Evolutionary conservation across 2,888 invertebrate species (phyloP).

Genomic region (Zaprionus obscuricornis): DNA sequence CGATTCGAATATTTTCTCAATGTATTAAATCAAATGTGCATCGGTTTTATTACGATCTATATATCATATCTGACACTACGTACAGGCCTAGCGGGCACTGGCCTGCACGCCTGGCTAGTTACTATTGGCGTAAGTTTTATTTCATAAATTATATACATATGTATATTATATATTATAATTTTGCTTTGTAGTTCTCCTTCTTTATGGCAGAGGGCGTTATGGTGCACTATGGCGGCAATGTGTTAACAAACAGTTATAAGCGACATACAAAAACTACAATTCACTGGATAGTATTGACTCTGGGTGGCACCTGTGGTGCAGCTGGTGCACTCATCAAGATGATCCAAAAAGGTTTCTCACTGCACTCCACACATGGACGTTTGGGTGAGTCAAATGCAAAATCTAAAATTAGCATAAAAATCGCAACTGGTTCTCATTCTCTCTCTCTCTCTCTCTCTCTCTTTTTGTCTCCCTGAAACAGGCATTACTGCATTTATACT

Average conservation of each 20-base stretch:
- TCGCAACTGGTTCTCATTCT: background rate
- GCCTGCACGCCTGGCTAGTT: constrained; percentile 80
- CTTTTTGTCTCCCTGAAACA: constrained; percentile 23
- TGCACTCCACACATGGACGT: constrained; percentile 73
- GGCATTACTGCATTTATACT: constrained; percentile 80
- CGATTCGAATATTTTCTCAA: constrained; percentile 69
- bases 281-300: constrained; percentile 78
- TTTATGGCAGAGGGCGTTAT: constrained; percentile 82
- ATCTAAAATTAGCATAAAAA: background rate
- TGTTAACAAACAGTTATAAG: constrained; percentile 68
- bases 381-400: constrained; percentile 61
- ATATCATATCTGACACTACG: constrained; percentile 76
- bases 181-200: constrained; percentile 72
- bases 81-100: constrained; percentile 62
- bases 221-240: constrained; percentile 79
- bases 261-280: constrained; percentile 80
- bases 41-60: constrained; percentile 81
- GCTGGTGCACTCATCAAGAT: constrained; percentile 77
- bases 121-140: constrained; percentile 79
- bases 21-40: constrained; percentile 80
- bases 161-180: background rate
- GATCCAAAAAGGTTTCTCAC: constrained; percentile 69
- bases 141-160: background rate
- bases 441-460: background rate
- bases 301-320: constrained; percentile 79